A percentile compares a stretch with the other conserved stretches of the same genome.
phyloP scores from a whole-genome alignment of 2,113 vertebrate genomes.

The Lasiurus borealis region DNA sequence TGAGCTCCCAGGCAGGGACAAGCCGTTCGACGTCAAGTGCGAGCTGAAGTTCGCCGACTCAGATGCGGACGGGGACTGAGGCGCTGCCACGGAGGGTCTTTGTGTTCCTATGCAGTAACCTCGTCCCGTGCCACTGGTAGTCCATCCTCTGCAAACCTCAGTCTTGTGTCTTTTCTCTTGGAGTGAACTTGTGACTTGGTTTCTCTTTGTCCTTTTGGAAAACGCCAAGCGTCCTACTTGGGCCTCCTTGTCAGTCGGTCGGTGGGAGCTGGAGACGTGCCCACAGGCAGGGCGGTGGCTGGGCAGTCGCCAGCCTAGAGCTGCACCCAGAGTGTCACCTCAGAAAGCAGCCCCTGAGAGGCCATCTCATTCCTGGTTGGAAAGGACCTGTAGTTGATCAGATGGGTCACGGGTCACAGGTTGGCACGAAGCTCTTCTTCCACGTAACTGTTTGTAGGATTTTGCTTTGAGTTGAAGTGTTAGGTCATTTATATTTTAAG shows the following conservation, averaged over 20 bases:
- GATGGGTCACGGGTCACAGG: constrained; percentile 97
- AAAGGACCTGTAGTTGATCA: constrained; percentile 95
- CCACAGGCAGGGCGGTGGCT: not conserved
- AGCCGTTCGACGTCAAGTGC: constrained; percentile 95
- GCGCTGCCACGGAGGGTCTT: constrained; percentile 34
- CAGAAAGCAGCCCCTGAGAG: constrained; percentile 83
- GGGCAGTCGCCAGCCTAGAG: too few relatives aligned
- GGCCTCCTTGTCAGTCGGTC: not conserved
- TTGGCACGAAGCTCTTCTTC: constrained; percentile 88
- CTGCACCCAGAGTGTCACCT: constrained; percentile 67
- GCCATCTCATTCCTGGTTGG: constrained; percentile 98
- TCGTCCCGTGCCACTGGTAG: constrained; percentile 61
- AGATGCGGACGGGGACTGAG: constrained; percentile 89
- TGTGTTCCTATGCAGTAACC: constrained; percentile 58
- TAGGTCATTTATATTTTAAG: constrained; percentile 74
- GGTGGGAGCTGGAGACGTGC: not conserved
- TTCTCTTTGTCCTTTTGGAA: constrained; percentile 64
- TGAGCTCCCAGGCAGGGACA: constrained; percentile 84
- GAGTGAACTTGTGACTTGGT: constrained; percentile 47
- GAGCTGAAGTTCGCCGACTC: constrained; percentile 95
- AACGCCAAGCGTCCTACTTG: not conserved
- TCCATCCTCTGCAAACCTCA: constrained; percentile 56
- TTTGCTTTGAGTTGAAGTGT: constrained; percentile 83
- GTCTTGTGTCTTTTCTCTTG: constrained; percentile 73
- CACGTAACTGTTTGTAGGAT: constrained; percentile 79